These are phyloP conservation scores for Trachymyrmex septentrionalis DNA, from an alignment of 1,140 invertebrate species.

Conservation along the genomic window DNA sequence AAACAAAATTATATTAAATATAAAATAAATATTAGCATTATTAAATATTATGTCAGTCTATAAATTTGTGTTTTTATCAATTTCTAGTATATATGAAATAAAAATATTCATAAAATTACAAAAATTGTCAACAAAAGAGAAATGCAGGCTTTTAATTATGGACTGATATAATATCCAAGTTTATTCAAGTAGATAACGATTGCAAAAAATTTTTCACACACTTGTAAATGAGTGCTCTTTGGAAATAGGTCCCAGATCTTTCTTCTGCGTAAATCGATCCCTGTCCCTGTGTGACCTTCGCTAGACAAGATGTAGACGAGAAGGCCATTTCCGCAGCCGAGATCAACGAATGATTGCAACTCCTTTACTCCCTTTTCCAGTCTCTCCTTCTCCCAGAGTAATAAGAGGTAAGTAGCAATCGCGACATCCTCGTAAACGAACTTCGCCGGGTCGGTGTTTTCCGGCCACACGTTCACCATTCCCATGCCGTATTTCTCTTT, in stretches of 20 bases:
- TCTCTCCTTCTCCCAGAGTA: conserved; percentile 90
- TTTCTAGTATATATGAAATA: background rate
- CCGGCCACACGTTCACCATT: conserved; percentile 93
- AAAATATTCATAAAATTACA: conserved; percentile 19
- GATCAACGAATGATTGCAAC: conserved; percentile 94
- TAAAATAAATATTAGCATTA: too few relatives aligned
- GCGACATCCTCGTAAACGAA: conserved; percentile 99
- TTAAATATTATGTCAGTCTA: background rate
- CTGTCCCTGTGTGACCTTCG: conserved; percentile 95
- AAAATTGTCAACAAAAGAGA: background rate
- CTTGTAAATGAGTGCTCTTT: conserved; percentile 82
- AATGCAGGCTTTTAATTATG: too few relatives aligned
- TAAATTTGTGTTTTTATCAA: background rate
- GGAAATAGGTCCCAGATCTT: conserved; percentile 96
- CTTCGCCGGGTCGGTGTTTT: conserved; percentile 97
- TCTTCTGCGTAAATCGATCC: conserved; percentile 95
- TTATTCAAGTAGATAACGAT: background rate
- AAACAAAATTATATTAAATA: too few relatives aligned
- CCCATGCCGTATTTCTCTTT: conserved; percentile 93
- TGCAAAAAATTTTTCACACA: conserved; percentile 79
- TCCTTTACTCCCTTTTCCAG: conserved; percentile 80
- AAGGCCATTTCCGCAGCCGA: conserved; percentile 99
- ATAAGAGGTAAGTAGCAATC: conserved; percentile 96
- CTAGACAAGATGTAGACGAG: conserved; percentile 94
- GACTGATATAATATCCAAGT: background rate